Evolutionary conservation across 2,888 invertebrate genomes (phyloP).

Genomic region (Temnothorax rugatulus): DNA sequence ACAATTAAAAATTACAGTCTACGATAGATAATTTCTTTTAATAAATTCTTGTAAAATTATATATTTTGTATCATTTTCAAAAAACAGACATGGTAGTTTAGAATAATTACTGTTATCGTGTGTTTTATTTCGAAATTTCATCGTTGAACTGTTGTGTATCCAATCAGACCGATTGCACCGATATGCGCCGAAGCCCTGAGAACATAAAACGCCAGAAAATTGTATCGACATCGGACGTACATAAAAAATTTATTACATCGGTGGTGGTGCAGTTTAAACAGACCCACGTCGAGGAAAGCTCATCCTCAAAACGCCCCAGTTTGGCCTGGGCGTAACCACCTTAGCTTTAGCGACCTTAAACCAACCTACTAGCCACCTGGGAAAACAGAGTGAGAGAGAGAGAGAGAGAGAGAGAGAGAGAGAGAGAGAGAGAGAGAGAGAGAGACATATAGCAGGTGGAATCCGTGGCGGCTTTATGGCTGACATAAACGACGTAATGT

Average conservation of each 20-base stretch:
- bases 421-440: conserved; percentile 51
- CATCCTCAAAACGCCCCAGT: conserved; percentile 47
- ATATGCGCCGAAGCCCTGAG: neutral
- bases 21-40: neutral
- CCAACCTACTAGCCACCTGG: conserved; percentile 54
- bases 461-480: conserved; percentile 67
- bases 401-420: conserved; percentile 12
- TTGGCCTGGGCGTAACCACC: conserved; percentile 52
- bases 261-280: conserved; percentile 39
- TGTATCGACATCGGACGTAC: conserved; percentile 11
- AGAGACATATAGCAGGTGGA: conserved; percentile 59
- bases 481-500: conserved; percentile 62
- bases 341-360: conserved; percentile 53
- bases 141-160: neutral
- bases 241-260: conserved; percentile 47
- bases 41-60: neutral
- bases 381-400: conserved; percentile 56
- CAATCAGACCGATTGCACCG: conserved; percentile 14
- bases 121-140: neutral
- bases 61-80: neutral
- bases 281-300: conserved; percentile 43
- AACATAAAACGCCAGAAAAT: conserved; percentile 22
- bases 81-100: neutral
- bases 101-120: neutral
- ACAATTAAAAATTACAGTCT: neutral